Conservation (phyloP, 2,113 vertebrate species). For the Cariama cristata region DNA sequence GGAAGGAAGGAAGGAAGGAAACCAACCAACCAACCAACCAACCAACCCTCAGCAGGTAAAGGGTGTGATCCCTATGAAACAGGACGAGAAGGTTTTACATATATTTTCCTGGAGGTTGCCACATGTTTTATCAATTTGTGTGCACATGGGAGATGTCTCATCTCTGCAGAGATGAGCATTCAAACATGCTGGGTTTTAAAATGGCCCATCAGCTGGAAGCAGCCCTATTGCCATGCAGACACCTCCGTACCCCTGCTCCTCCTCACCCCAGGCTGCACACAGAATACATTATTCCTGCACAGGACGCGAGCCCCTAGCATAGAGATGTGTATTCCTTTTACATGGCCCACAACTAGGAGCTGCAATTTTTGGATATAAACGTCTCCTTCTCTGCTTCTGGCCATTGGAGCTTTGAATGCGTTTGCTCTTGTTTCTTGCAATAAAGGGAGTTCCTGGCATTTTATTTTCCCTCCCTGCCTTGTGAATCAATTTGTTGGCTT, state of each 20-base stretch:
- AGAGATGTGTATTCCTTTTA: not conserved
- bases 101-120: not conserved
- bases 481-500: not conserved
- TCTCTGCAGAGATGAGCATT: not conserved
- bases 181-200: not conserved
- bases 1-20: not conserved
- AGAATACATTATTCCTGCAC: not conserved
- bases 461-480: not conserved
- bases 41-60: not conserved
- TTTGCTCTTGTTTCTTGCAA: not conserved
- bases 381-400: not conserved
- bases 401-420: not conserved
- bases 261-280: not conserved
- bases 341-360: not conserved
- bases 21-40: no score
- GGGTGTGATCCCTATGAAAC: not conserved
- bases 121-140: not conserved
- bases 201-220: not conserved
- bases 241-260: not conserved
- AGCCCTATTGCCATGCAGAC: not conserved
- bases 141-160: not conserved
- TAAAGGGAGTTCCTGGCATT: not conserved
- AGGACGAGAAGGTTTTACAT: not conserved
- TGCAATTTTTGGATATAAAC: not conserved
- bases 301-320: accelerated